Conservation (phyloP, 2,113 vertebrate genomes). For the Charadrius vociferus region DNA sequence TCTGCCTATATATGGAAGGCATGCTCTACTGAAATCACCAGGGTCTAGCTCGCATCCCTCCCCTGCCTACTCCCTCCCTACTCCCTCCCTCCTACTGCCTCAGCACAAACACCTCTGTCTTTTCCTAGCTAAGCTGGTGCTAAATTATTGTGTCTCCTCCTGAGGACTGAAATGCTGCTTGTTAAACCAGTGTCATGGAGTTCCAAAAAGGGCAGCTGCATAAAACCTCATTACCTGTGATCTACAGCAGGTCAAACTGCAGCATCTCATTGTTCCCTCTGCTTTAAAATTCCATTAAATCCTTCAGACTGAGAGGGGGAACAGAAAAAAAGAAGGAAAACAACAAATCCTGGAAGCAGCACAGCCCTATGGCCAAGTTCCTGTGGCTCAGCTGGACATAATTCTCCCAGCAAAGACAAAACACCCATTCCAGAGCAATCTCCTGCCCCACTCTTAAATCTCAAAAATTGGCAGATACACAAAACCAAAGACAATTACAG, state of each 20-base stretch:
- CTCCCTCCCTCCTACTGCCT: no score
- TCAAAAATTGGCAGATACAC: neutral
- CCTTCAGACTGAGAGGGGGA: neutral
- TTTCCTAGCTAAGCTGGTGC: neutral
- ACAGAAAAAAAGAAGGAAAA: neutral
- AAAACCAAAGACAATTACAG: neutral
- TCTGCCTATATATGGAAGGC: neutral
- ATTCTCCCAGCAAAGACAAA: conserved; percentile 5
- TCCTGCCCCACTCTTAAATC: neutral
- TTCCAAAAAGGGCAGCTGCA: neutral
- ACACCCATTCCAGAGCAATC: neutral
- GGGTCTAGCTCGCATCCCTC: rapidly evolving
- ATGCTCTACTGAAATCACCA: neutral
- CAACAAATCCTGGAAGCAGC: neutral
- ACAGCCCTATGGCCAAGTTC: neutral
- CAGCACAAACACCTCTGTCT: neutral
- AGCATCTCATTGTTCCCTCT: neutral
- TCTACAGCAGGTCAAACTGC: neutral
- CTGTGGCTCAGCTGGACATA: neutral
- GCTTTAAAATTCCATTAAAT: neutral
- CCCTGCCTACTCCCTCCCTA: no score
- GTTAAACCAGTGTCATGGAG: neutral
- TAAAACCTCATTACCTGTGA: conserved; percentile 8
- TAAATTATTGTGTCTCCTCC: neutral
- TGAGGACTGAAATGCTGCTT: neutral